phyloP scores from a whole-genome alignment of 2,797 vertebrate species.

The Natrix natrix region DNA sequence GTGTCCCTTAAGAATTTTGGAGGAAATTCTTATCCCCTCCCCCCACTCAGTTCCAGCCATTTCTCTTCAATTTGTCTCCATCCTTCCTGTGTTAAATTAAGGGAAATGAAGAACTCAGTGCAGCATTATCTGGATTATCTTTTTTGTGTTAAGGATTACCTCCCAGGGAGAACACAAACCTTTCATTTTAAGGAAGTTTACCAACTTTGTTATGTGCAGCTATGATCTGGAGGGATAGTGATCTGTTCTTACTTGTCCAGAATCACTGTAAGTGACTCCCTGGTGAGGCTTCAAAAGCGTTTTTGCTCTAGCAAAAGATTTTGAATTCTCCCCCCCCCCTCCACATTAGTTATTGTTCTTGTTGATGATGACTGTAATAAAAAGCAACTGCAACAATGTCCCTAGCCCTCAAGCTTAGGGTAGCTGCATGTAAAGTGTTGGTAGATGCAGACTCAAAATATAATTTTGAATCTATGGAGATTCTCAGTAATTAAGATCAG shows the following conservation, averaged over 20 bases:
- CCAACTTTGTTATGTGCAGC: not conserved
- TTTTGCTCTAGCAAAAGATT: not conserved
- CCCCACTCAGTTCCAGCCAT: not conserved
- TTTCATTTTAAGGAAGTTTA: not conserved
- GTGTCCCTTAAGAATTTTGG: not conserved
- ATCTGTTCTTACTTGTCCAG: not conserved
- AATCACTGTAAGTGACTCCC: not conserved
- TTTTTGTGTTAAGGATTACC: not conserved
- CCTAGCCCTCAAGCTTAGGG: not conserved
- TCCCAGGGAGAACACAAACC: not conserved
- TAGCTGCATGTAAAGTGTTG: not conserved
- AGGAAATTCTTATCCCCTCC: not conserved
- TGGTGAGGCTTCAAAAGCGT: not conserved
- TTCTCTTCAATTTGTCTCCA: not conserved
- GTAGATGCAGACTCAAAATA: not conserved
- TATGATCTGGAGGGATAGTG: not conserved
- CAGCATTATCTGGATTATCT: not conserved
- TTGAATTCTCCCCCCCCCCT: not conserved
- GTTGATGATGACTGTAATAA: not conserved
- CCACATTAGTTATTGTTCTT: not conserved
- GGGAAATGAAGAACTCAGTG: not conserved
- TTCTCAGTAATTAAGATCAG: no score
- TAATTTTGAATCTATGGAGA: not conserved
- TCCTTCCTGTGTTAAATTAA: not conserved
- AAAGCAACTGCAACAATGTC: not conserved